Conservation (phyloP, 2,797 vertebrate genomes). For the Mycteria americana region DNA sequence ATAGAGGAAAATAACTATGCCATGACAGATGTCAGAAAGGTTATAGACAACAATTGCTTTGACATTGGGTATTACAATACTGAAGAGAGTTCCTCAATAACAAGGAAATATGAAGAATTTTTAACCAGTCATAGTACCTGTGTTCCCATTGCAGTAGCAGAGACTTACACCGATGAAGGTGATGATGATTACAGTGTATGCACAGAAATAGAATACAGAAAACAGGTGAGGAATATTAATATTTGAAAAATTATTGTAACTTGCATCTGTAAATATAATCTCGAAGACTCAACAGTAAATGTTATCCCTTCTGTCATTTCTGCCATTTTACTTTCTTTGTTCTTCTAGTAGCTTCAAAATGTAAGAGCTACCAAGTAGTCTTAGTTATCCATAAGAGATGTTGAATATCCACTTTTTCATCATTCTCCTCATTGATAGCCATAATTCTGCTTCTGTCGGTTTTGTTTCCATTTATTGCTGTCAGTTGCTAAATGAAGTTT, state of each 20-base stretch:
- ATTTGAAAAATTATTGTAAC: background rate
- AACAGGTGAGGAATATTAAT: slow-evolving; percentile 52
- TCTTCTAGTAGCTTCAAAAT: background rate
- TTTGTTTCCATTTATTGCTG: background rate
- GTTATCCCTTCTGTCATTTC: background rate
- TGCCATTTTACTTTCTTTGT: background rate
- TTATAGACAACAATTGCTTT: slow-evolving; percentile 62
- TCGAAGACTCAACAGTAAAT: background rate
- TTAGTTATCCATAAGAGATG: background rate
- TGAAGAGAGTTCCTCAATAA: slow-evolving; percentile 65
- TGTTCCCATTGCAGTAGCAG: slow-evolving; percentile 83
- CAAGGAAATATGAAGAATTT: slow-evolving; percentile 77
- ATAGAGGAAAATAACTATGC: slow-evolving; percentile 38
- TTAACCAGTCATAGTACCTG: slow-evolving; percentile 73
- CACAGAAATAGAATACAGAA: background rate
- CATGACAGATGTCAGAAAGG: slow-evolving; percentile 7
- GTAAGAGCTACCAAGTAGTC: background rate
- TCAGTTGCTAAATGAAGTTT: background rate
- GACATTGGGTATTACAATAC: slow-evolving; percentile 40
- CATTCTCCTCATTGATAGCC: background rate
- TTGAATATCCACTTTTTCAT: background rate
- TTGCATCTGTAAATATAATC: background rate
- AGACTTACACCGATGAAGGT: slow-evolving; percentile 54
- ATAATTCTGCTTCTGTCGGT: background rate
- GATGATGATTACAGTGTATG: slow-evolving; percentile 50